These are phyloP conservation scores for Drosophila paranaensis DNA, from an alignment of 2,888 invertebrate genomes.

Conservation along the genomic window DNA sequence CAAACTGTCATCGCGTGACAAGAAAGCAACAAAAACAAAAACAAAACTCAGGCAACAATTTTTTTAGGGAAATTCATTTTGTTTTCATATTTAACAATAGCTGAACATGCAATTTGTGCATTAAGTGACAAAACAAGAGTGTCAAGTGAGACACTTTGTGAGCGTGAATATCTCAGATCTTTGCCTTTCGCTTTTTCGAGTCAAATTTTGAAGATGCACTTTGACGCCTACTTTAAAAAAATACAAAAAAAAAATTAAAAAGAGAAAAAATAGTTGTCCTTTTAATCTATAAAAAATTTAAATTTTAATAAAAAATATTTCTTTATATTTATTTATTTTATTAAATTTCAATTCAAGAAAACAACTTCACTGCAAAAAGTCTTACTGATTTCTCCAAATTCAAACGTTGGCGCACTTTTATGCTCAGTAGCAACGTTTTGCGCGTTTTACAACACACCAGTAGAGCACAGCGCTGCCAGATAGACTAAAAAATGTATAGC, in stretches of 20 bases:
- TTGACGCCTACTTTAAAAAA: background rate
- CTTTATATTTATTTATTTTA: background rate
- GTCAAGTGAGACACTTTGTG: conserved; percentile 66
- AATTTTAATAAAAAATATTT: background rate
- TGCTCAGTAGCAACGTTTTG: conserved; percentile 10
- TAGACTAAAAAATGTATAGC: background rate
- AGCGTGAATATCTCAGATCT: conserved; percentile 15
- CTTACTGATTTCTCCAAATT: background rate
- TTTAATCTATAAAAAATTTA: background rate
- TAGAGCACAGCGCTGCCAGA: conserved; percentile 27
- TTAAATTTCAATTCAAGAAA: background rate
- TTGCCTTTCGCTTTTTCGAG: conserved; percentile 44
- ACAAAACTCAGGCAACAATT: conserved; percentile 21
- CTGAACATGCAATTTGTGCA: conserved; percentile 71
- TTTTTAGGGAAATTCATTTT: conserved; percentile 59
- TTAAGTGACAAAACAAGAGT: conserved; percentile 65
- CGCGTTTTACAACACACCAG: background rate
- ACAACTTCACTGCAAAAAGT: too few relatives aligned
- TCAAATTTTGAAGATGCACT: conserved; percentile 26
- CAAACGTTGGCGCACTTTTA: conserved; percentile 22
- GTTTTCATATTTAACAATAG: conserved; percentile 54
- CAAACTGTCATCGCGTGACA: conserved; percentile 64
- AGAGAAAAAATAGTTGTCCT: too few relatives aligned
- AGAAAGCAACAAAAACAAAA: conserved; percentile 4
- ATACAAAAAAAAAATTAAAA: background rate